A percentile compares a stretch with the other conserved stretches of the same genome.
phyloP scores from a whole-genome alignment of 2,888 invertebrate species.

The Cerceris ruficornis region DNA sequence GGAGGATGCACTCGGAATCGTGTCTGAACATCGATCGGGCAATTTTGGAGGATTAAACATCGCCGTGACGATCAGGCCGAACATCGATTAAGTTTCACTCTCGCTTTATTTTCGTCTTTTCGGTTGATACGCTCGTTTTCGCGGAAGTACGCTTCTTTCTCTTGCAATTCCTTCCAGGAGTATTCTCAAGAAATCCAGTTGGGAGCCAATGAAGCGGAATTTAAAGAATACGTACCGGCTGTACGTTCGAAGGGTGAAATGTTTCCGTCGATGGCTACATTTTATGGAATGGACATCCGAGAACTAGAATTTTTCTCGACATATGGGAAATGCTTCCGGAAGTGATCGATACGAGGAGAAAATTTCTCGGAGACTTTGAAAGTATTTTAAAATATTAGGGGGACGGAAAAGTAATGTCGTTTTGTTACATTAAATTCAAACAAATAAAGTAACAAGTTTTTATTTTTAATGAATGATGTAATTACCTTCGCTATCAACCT shows the following conservation, averaged over 20 bases:
- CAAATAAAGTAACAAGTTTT: too few species aligned
- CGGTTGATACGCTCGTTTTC: neutral
- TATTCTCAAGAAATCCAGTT: too few species aligned
- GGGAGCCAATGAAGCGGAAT: too few species aligned
- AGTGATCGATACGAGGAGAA: neutral
- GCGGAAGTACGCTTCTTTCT: neutral
- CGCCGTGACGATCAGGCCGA: constrained; percentile 16
- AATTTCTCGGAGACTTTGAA: neutral
- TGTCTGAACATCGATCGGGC: constrained; percentile 7
- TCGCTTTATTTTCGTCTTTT: constrained; percentile 7
- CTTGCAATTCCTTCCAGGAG: too few species aligned
- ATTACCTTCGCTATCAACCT: too few species aligned
- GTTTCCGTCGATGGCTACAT: neutral
- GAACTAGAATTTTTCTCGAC: neutral
- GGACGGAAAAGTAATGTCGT: too few species aligned
- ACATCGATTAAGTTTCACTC: constrained; percentile 35
- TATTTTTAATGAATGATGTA: too few species aligned
- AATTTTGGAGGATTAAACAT: constrained; percentile 25
- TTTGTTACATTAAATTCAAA: too few species aligned
- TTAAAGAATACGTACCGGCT: too few species aligned
- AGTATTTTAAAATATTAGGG: too few species aligned
- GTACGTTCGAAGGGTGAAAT: too few species aligned
- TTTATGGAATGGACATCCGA: neutral
- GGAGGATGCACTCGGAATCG: constrained; percentile 18
- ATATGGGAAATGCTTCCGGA: neutral